Percentiles rank a stretch among this genome's conserved stretches.
These are phyloP conservation scores for Bemisia tabaci DNA, from an alignment of 1,140 invertebrate species.

Conservation along the genomic window DNA sequence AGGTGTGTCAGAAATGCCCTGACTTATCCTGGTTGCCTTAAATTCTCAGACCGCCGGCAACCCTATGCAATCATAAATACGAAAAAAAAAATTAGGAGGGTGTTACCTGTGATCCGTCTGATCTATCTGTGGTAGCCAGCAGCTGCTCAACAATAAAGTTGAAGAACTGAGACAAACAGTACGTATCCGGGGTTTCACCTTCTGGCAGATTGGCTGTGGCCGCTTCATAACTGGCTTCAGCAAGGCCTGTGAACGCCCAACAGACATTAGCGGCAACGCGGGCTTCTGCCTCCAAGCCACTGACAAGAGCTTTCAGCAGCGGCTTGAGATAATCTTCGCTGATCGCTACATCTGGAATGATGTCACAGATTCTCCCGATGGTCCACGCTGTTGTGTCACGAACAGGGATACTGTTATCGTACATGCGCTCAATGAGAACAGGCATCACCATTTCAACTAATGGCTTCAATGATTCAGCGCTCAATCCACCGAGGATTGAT, in stretches of 20 bases:
- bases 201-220: constrained; percentile 45
- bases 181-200: constrained; percentile 79
- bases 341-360: constrained; percentile 91
- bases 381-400: constrained; percentile 97
- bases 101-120: constrained; percentile 59
- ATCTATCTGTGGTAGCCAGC: constrained; percentile 85
- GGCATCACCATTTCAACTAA: constrained; percentile 93
- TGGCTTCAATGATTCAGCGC: constrained; percentile 71
- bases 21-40: too few relatives aligned
- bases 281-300: constrained; percentile 80
- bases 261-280: constrained; percentile 97
- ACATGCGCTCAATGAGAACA: constrained; percentile 85
- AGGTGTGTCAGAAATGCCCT: too few relatives aligned
- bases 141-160: constrained; percentile 84
- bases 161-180: constrained; percentile 85
- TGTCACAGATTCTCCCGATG: constrained; percentile 92
- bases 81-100: too few relatives aligned
- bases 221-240: constrained; percentile 87
- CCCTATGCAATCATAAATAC: too few relatives aligned
- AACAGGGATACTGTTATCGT: constrained; percentile 83
- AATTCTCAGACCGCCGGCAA: too few relatives aligned
- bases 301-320: constrained; percentile 76
- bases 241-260: constrained; percentile 96
- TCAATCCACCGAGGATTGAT: constrained; percentile 88
- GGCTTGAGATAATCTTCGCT: constrained; percentile 54